phyloP scores from a whole-genome alignment of 1,140 invertebrate genomes.

The Drosophila tristis region DNA sequence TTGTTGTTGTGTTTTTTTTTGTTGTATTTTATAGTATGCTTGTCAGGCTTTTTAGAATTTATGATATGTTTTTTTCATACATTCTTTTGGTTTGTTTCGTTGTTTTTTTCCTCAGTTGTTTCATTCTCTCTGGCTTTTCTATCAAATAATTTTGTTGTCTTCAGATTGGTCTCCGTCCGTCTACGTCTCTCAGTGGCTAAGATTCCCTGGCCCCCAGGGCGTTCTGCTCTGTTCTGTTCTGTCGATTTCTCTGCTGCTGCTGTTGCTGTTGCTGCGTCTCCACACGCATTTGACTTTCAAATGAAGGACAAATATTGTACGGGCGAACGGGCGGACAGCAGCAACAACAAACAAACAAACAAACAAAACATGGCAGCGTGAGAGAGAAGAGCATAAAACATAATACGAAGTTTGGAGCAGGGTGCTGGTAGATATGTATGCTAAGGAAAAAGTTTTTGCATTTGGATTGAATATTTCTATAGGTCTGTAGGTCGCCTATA shows the following conservation, averaged over 20 bases:
- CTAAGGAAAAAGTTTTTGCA: slow-evolving; percentile 77
- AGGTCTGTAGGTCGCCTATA: slow-evolving; percentile 3
- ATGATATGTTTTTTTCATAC: slow-evolving; percentile 82
- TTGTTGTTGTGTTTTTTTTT: slow-evolving; percentile 37
- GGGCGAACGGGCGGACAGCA: slow-evolving; percentile 55
- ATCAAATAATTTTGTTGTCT: slow-evolving; percentile 68
- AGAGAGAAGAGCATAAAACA: slow-evolving; percentile 41
- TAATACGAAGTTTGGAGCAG: slow-evolving; percentile 12
- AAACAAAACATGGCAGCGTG: slow-evolving; percentile 33
- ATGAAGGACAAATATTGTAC: slow-evolving; percentile 81
- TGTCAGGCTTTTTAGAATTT: slow-evolving; percentile 77
- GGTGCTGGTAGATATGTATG: slow-evolving; percentile 16
- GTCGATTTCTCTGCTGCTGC: slow-evolving; percentile 70
- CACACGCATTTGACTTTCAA: slow-evolving; percentile 83
- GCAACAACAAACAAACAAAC: slow-evolving; percentile 59
- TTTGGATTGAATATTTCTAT: slow-evolving; percentile 43
- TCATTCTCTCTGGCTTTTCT: slow-evolving; percentile 54
- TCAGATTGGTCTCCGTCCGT: slow-evolving; percentile 21
- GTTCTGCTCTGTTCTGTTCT: slow-evolving; percentile 22
- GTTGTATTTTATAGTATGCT: slow-evolving; percentile 63
- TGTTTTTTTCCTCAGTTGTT: slow-evolving; percentile 36
- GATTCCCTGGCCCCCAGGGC: slow-evolving; percentile 25
- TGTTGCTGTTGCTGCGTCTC: slow-evolving; percentile 9
- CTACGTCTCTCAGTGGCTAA: slow-evolving; percentile 6
- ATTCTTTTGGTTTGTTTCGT: slow-evolving; percentile 69